Conservation (phyloP, 2,797 vertebrate species). For the Melanotaenia pygmaea region DNA sequence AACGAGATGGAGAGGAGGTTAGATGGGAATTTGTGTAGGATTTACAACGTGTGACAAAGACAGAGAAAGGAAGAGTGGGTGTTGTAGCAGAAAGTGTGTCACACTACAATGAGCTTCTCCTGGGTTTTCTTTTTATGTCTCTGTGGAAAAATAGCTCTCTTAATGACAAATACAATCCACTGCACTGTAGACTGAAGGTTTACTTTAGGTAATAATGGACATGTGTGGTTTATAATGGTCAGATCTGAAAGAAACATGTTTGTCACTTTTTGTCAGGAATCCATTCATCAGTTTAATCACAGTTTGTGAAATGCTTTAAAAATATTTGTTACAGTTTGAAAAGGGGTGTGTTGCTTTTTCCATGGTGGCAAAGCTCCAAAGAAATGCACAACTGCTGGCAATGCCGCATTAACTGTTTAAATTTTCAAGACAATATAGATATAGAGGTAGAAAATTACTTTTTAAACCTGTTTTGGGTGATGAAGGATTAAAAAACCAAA, state of each 20-base stretch:
- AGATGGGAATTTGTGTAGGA: constrained; percentile 22
- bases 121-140: neutral
- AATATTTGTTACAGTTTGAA: constrained; percentile 23
- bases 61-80: constrained; percentile 14
- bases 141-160: constrained; percentile 13
- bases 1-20: constrained; percentile 36
- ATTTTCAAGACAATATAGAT: neutral
- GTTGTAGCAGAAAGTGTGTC: constrained; percentile 25
- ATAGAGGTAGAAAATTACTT: neutral
- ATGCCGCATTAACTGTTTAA: neutral
- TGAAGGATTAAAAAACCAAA: neutral
- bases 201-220: constrained; percentile 3
- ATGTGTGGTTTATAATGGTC: constrained; percentile 26
- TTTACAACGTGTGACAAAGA: constrained; percentile 42
- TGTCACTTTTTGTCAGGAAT: constrained; percentile 21
- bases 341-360: neutral
- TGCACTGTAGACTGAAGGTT: neutral
- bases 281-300: constrained; percentile 16
- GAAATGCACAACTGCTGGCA: neutral
- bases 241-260: constrained; percentile 20
- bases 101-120: constrained; percentile 22
- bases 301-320: constrained; percentile 25
- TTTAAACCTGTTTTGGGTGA: neutral
- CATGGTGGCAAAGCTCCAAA: neutral
- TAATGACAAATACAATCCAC: constrained; percentile 6